Percentiles rank a stretch among this genome's conserved stretches.
Conservation (phyloP, 2,113 vertebrate species). For the Pituophis catenifer region DNA sequence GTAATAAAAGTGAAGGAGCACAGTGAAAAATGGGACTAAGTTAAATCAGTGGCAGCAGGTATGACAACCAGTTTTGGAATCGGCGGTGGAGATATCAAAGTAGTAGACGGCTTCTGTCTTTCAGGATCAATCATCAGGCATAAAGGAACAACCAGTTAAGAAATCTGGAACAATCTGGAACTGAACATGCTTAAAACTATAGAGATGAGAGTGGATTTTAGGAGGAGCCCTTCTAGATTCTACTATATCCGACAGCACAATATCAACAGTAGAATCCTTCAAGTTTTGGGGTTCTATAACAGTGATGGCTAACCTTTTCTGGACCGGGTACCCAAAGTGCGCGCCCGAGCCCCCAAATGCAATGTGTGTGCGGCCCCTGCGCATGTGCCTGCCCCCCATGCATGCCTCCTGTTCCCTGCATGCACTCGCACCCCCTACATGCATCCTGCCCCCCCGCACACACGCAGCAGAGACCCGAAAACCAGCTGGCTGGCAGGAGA, state of each 20-base stretch:
- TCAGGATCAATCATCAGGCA: not conserved
- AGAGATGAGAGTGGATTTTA: not conserved
- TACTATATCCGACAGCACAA: not conserved
- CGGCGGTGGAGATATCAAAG: not conserved
- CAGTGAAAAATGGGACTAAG: not conserved
- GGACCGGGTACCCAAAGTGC: too few relatives aligned
- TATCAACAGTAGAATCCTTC: not conserved
- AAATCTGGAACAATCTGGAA: not conserved
- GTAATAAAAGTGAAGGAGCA: not conserved
- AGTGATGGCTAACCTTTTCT: too few relatives aligned
- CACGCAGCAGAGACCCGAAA: too few relatives aligned
- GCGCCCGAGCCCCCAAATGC: too few relatives aligned
- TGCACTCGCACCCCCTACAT: too few relatives aligned
- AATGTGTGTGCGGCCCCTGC: too few relatives aligned
- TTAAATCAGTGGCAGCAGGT: not conserved
- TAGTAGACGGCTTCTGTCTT: not conserved
- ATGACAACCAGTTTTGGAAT: not conserved
- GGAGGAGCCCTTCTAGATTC: not conserved
- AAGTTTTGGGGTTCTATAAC: too few relatives aligned
- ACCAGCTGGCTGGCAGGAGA: too few relatives aligned
- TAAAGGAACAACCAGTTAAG: not conserved
- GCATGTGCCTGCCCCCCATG: too few relatives aligned
- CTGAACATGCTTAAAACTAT: not conserved
- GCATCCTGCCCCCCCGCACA: too few relatives aligned
- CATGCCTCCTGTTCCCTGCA: too few relatives aligned